Evolutionary conservation across 2,797 vertebrate genomes (phyloP).

Genomic region (Botia almorhae): DNA sequence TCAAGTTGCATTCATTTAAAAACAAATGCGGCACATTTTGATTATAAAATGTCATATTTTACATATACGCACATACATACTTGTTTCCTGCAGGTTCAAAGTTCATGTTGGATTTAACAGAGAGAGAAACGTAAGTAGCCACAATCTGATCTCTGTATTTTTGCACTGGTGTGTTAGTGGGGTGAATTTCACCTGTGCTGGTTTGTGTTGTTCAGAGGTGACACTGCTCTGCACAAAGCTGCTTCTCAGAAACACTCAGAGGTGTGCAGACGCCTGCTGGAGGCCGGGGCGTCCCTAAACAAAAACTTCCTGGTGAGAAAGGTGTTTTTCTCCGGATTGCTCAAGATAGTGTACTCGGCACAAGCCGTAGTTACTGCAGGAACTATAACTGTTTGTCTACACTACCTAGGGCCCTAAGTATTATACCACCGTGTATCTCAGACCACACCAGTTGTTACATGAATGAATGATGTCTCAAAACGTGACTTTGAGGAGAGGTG

Average conservation of each 20-base stretch:
- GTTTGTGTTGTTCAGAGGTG: constrained; percentile 79
- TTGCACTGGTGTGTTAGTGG: not conserved
- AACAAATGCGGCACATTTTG: too few species aligned
- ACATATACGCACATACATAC: not conserved
- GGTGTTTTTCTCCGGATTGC: not conserved
- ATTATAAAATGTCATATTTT: too few species aligned
- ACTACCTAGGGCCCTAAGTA: too few species aligned
- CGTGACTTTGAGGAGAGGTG: too few species aligned
- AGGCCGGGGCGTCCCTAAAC: constrained; percentile 88
- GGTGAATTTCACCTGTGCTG: not conserved
- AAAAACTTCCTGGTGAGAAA: constrained; percentile 90
- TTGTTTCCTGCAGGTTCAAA: constrained; percentile 81
- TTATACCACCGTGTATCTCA: too few species aligned
- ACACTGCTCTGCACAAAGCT: constrained; percentile 95
- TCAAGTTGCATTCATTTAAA: too few species aligned
- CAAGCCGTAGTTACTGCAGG: not conserved
- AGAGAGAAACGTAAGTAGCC: constrained; percentile 86
- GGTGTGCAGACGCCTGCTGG: constrained; percentile 88
- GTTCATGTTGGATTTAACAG: constrained; percentile 90
- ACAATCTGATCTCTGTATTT: constrained; percentile 51
- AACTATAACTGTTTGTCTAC: not conserved
- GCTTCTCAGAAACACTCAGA: constrained; percentile 85
- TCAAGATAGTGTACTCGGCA: too few species aligned
- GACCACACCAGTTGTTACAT: too few species aligned
- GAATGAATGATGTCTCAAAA: too few species aligned